Percentiles rank a stretch among this genome's conserved stretches.
Conservation (phyloP, 1,140 invertebrate genomes). For the Pentalonia nigronervosa region DNA sequence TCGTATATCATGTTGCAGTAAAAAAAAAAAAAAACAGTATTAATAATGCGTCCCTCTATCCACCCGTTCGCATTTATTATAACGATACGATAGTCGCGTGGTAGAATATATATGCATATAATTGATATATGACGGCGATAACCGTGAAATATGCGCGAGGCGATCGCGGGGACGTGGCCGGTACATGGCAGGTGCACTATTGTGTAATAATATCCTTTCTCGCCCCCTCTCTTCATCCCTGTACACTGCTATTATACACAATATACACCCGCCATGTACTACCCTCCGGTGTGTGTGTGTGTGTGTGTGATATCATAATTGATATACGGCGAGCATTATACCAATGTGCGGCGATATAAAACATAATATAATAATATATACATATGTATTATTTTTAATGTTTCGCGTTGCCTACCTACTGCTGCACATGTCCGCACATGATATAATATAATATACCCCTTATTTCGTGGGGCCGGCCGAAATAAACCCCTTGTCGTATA, state of each 20-base stretch:
- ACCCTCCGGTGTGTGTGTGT: not conserved
- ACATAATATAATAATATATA: not conserved
- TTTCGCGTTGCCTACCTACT: not conserved
- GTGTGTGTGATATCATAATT: conserved; percentile 40
- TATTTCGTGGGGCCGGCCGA: not conserved
- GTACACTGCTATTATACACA: not conserved
- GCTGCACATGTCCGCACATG: not conserved
- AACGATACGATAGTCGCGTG: not conserved
- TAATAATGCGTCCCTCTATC: not conserved
- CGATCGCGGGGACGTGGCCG: not conserved
- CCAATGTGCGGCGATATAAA: not conserved
- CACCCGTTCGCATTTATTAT: not conserved
- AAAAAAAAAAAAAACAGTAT: not conserved
- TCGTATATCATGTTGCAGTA: not conserved
- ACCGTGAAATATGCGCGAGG: conserved; percentile 44
- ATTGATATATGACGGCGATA: conserved; percentile 21
- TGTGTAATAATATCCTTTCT: not conserved
- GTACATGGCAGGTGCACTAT: not conserved
- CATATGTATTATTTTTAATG: not conserved
- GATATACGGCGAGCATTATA: conserved; percentile 40
- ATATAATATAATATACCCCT: not conserved
- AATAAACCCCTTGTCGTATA: not conserved
- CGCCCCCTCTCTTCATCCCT: not conserved
- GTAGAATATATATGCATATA: not conserved
- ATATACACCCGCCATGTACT: not conserved